Evolutionary conservation across 2,113 vertebrate genomes (phyloP).

Genomic region (Apaloderma vittatum): DNA sequence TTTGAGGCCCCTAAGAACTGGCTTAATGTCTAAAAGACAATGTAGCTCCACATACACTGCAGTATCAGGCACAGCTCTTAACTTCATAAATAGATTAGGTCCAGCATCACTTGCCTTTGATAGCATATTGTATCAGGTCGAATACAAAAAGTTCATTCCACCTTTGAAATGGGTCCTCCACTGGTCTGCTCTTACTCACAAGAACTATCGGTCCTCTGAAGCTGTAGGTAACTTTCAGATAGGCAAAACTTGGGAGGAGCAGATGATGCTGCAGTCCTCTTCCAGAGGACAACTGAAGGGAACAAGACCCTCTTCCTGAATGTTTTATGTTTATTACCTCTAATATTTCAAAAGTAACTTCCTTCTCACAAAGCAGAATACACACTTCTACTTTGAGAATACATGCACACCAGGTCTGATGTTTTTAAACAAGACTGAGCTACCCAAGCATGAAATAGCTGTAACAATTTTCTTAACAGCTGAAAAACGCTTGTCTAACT

Average conservation of each 20-base stretch:
- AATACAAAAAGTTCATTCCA: neutral
- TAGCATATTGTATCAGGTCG: neutral
- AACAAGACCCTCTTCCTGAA: neutral
- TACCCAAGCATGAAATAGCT: slow-evolving; percentile 53
- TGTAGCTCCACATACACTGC: neutral
- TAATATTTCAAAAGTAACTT: slow-evolving; percentile 26
- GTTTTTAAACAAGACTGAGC: slow-evolving; percentile 65
- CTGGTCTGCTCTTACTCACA: neutral
- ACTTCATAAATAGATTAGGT: neutral
- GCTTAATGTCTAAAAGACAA: neutral
- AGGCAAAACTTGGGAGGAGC: neutral
- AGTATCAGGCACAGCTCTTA: neutral
- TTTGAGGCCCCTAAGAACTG: neutral
- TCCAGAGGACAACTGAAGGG: neutral
- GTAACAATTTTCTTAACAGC: slow-evolving; percentile 76
- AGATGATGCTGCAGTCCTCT: neutral
- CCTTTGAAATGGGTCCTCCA: neutral
- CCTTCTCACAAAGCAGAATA: neutral
- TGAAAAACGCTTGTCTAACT: slow-evolving; percentile 74
- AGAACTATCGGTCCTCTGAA: neutral
- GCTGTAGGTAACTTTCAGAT: neutral
- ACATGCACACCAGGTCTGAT: slow-evolving; percentile 1
- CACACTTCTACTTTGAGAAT: slow-evolving; percentile 28
- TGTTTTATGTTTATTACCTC: neutral
- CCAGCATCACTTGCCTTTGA: neutral